phyloP scores from a whole-genome alignment of 2,888 invertebrate species.

The Poecilobothrus nobilitatus region DNA sequence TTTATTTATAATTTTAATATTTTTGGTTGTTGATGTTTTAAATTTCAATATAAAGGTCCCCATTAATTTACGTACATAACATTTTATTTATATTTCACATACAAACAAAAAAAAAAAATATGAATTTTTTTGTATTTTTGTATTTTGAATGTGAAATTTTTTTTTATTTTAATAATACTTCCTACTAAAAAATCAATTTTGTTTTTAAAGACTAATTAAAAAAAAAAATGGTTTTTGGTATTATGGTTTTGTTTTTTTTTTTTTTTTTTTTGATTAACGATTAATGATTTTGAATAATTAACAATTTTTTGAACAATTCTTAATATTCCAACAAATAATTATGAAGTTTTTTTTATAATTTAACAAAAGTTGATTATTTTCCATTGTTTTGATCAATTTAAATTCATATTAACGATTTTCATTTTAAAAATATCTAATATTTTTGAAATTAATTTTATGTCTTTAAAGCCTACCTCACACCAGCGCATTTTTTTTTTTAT shows the following conservation, averaged over 20 bases:
- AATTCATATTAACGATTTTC: too few relatives aligned
- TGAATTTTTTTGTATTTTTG: background rate
- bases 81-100: background rate
- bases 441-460: too few relatives aligned
- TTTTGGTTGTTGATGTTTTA: background rate
- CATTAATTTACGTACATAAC: conserved; percentile 1
- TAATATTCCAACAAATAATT: too few relatives aligned
- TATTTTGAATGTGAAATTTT: background rate
- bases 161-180: background rate
- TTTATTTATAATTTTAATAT: too few relatives aligned
- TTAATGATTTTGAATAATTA: too few relatives aligned
- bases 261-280: background rate
- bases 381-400: too few relatives aligned
- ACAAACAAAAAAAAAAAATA: background rate
- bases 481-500: too few relatives aligned
- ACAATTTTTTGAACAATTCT: too few relatives aligned
- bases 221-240: background rate
- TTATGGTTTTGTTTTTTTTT: background rate
- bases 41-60: conserved; percentile 4
- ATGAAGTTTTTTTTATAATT: too few relatives aligned
- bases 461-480: too few relatives aligned
- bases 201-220: background rate
- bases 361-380: too few relatives aligned
- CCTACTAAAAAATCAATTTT: background rate
- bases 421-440: too few relatives aligned